Evolutionary conservation across 2,888 invertebrate genomes (phyloP), one percentile per base, ranked within the genome.

Genomic region (Margaritifera margaritifera): DNA sequence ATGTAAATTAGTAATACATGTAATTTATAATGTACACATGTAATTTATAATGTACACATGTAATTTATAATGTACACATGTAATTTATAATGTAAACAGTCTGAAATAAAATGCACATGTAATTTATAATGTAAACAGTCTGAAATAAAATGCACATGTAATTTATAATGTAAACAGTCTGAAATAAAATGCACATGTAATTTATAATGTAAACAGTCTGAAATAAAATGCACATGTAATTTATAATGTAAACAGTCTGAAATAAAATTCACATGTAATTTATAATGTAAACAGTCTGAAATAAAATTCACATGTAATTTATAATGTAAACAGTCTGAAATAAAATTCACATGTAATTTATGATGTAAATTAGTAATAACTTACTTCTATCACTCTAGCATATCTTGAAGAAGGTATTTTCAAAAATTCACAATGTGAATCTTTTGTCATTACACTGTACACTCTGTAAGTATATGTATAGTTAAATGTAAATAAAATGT

Each of bases 391-490:
- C 22, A 88, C 86, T 70, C 86, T 78, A 54, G 72, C 75, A 77
- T 87, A 89, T 69, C 88, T 88, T 59, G 83, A 78, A 4, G 82
- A 80, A 6, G 87, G 83, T 19, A 89, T 87, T 66, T 87, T 87
- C 64, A 89, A 68, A 64, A 89, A 86, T 73, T 89, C 89, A 81
- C 87, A 87, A 65, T 82, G 81, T n/a, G 75, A 72, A 20, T 87
- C 88, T 11, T 67, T 31, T 15, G 86, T 86, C 25, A 80, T 67
- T 3, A 85, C 87, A 81, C 84, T 84, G 69, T 84, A 80, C 31
- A 84, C 77, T 69, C 86, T 86, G 78, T 51, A 76, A 71, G 11
- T 42, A 42, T n/a, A n/a, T n/a, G n/a, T n/a, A n/a, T n/a, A n/a
- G n/a, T n/a, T n/a, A n/a, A n/a, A n/a, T n/a, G n/a, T n/a, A n/a